Evolutionary conservation across 2,113 vertebrate species (phyloP).

Genomic region (Abramis brama): DNA sequence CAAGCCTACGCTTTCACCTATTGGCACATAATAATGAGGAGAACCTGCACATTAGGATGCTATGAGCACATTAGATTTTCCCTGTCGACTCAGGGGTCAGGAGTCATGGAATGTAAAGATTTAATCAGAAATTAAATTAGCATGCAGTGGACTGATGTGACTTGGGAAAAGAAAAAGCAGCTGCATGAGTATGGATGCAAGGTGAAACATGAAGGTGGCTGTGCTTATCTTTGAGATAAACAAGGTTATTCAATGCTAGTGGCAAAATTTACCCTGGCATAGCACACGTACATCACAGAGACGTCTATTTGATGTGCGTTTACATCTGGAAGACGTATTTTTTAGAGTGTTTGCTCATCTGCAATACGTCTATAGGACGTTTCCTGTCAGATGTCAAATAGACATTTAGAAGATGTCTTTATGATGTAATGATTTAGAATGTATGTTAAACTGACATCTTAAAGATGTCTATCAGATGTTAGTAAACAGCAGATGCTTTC

Average conservation of each 20-base stretch:
- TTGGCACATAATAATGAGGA: not conserved
- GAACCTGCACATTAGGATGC: conserved; percentile 9
- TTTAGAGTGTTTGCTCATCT: no score
- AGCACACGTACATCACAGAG: no score
- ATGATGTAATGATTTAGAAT: no score
- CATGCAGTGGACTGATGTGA: not conserved
- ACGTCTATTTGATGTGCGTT: no score
- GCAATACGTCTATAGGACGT: no score
- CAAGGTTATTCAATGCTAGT: conserved; percentile 12
- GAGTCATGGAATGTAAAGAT: conserved; percentile 28
- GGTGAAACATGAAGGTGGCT: conserved; percentile 1
- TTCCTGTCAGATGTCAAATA: no score
- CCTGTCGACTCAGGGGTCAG: not conserved
- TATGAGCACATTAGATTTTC: conserved; percentile 28
- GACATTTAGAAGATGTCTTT: no score
- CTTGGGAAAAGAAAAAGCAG: not conserved
- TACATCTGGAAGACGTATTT: no score
- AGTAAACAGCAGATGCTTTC: no score
- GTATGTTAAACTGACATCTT: no score
- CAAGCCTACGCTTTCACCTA: not conserved
- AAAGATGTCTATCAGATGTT: no score
- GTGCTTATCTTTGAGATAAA: conserved; percentile 15
- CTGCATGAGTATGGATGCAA: not conserved
- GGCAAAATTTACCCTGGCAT: not conserved
- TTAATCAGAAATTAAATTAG: conserved; percentile 28